phyloP scores from a whole-genome alignment of 2,113 vertebrate species.

The Empidonax traillii region DNA sequence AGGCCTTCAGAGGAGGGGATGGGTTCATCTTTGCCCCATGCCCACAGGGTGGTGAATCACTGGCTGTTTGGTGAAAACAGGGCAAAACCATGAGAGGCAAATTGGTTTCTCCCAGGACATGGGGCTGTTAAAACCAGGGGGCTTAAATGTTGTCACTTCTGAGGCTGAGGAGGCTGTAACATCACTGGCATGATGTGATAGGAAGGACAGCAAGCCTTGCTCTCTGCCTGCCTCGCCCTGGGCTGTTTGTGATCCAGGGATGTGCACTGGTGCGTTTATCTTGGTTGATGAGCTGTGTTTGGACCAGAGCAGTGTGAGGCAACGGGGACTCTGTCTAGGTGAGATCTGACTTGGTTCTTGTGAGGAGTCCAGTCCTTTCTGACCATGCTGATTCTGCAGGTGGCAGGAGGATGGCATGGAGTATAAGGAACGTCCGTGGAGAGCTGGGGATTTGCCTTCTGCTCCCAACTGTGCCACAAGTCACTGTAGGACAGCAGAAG shows the following conservation, averaged over 20 bases:
- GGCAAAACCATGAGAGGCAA: background rate
- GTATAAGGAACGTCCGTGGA: background rate
- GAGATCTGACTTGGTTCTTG: background rate
- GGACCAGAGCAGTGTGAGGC: accelerated
- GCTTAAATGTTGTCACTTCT: background rate
- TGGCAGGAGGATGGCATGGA: background rate
- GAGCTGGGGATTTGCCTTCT: background rate
- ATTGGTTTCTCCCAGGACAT: background rate
- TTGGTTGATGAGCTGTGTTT: background rate
- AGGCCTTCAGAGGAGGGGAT: background rate
- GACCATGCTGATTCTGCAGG: background rate
- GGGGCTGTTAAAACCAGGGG: background rate
- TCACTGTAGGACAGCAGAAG: background rate
- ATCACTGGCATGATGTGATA: accelerated
- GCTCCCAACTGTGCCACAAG: background rate
- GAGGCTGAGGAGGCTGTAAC: accelerated
- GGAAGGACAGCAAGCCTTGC: background rate
- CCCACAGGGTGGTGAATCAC: background rate
- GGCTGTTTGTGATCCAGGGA: background rate
- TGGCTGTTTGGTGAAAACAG: background rate
- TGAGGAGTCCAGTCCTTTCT: background rate
- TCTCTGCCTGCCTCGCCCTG: background rate
- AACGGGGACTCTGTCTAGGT: too few species aligned
- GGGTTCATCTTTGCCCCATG: background rate
- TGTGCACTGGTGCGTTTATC: background rate